These are phyloP conservation scores for Protobothrops mucrosquamatus DNA, from an alignment of 2,113 vertebrate genomes.

Conservation along the genomic window DNA sequence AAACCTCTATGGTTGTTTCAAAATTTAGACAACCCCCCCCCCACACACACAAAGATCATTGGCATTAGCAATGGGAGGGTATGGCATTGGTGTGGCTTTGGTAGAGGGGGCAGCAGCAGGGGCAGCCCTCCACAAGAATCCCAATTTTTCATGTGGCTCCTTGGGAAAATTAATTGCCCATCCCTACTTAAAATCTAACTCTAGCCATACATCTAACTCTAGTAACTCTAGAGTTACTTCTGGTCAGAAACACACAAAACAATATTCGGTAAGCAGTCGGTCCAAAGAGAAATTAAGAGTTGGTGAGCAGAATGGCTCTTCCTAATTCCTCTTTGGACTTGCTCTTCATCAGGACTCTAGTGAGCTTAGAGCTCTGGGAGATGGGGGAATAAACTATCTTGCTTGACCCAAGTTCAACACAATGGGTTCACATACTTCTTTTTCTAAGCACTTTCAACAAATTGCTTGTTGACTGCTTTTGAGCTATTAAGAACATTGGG, in stretches of 20 bases:
- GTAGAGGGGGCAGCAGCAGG: no score
- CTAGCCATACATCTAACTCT: no score
- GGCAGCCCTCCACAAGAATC: no score
- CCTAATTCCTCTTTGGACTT: not conserved
- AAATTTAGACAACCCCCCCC: not conserved
- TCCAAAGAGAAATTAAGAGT: not conserved
- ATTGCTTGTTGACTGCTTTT: not conserved
- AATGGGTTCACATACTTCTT: not conserved
- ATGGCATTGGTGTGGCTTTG: no score
- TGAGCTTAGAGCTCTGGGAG: not conserved
- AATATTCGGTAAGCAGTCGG: not conserved
- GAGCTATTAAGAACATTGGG: not conserved
- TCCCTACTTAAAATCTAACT: no score
- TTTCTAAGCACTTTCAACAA: not conserved
- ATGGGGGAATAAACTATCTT: not conserved
- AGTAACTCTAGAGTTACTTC: not conserved
- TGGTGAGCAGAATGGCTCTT: not conserved
- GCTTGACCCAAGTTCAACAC: not conserved
- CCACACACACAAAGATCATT: not conserved
- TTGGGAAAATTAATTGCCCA: no score
- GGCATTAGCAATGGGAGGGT: no score
- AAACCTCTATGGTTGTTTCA: not conserved
- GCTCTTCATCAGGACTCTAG: not conserved
- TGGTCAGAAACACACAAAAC: not conserved
- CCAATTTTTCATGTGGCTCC: no score